Conservation (phyloP, 2,113 vertebrate species). For the Perccottus glenii region DNA sequence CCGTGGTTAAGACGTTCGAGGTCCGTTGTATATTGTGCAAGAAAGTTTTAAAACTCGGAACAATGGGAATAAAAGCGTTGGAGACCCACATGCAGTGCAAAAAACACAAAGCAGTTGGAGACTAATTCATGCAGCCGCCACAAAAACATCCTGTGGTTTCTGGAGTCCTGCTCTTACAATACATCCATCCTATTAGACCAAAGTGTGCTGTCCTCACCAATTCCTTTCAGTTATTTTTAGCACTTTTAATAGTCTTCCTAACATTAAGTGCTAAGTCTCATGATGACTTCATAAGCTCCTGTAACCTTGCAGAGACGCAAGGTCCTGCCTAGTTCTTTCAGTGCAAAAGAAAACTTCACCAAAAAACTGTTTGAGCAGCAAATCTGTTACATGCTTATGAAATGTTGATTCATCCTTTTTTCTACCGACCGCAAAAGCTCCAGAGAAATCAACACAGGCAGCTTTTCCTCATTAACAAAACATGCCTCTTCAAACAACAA, state of each 20-base stretch:
- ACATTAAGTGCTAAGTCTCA: conserved; percentile 1
- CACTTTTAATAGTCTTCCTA: conserved; percentile 1
- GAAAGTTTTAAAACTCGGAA: too few species aligned
- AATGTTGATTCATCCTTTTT: conserved; percentile 8
- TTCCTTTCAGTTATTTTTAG: conserved; percentile 10
- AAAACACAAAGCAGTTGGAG: too few species aligned
- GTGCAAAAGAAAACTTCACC: background rate
- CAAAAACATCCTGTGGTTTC: background rate
- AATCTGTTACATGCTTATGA: background rate
- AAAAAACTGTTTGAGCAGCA: conserved; percentile 10
- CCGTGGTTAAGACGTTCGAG: too few species aligned
- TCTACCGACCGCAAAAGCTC: conserved; percentile 1
- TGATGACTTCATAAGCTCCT: background rate
- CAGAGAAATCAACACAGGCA: conserved; percentile 4
- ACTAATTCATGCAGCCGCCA: too few species aligned
- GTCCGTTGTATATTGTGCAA: too few species aligned
- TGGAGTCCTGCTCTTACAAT: background rate
- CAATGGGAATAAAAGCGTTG: too few species aligned
- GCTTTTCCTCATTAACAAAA: conserved; percentile 15
- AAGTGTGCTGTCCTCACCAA: background rate
- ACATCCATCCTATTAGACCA: background rate
- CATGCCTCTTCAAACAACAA: conserved; percentile 20
- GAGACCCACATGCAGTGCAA: too few species aligned
- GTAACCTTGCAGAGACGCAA: conserved; percentile 6
- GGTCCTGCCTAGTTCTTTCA: background rate